Base-by-base conservation (phyloP, 2,797 vertebrate genomes). In the Sebastes trivittatus region DNA sequence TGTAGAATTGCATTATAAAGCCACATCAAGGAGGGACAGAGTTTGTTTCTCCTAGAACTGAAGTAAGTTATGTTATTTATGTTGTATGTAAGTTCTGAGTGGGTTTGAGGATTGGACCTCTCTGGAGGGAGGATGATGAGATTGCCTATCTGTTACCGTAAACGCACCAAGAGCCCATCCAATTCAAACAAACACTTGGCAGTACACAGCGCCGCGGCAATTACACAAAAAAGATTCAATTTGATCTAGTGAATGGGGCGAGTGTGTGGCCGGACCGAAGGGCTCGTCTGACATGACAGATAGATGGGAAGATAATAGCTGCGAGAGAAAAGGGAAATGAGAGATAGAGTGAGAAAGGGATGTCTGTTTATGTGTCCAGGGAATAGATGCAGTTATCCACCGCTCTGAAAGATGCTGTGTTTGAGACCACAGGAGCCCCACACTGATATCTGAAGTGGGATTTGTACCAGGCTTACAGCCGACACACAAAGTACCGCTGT, bases 131-230 rank as follows among this genome's bases (percentile, higher is more conserved):
- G 58, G 73, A 74, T 25, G 76, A 84, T 75, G 79, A 79, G 72
- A 84, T 82, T 20, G 13, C 58, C 61, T 89, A 88, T 92, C 86
- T 77, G 82, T 74, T 88, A 66, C 62, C 84, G 72, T 32, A 61
- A 82, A 79, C 7, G 49, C 69, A 84, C 72, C 11, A 6, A 68
- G 11, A 76, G 38, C 58, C 58, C 30, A 30, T 88, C 92, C 90
- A 93, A 89, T 59, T 85, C 85, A 91, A 94, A 92, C 85, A 94
- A 88, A 84, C 68, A 55, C 78, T 81, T 90, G 89, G 88, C 89
- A 88, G 82, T 18, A 85, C 80, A 79, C 64, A 16, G 34, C 16
- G n/a, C 77, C 55, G 38, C 30, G 5, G 80, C 49, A 86, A 86
- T 84, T 87, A 89, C 74, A 89, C 6, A 83, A 65, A 81, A 82